A percentile compares a stretch with the other conserved stretches of the same genome.
Conservation (phyloP, 2,113 vertebrate genomes). For the Catharus minimus region DNA sequence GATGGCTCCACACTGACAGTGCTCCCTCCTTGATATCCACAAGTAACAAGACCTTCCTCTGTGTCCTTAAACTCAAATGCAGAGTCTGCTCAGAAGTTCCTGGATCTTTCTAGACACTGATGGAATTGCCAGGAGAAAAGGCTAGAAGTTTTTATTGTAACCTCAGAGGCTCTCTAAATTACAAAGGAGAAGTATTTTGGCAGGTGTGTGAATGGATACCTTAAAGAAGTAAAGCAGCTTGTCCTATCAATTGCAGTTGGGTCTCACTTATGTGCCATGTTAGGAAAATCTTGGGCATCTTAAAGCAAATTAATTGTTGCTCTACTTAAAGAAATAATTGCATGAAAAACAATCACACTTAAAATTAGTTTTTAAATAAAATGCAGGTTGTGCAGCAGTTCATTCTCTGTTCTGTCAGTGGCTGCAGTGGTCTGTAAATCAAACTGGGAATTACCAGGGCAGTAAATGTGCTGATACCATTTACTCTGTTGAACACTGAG, state of each 20-base stretch:
- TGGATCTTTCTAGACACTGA: not conserved
- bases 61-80: not conserved
- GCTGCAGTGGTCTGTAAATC: not conserved
- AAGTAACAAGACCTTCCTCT: not conserved
- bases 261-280: not conserved
- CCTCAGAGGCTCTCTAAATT: not conserved
- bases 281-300: not conserved
- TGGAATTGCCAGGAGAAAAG: not conserved
- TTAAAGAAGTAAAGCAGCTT: not conserved
- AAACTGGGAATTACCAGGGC: not conserved
- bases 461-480: not conserved
- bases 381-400: not conserved
- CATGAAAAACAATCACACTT: not conserved
- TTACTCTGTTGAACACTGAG: not conserved
- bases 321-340: not conserved
- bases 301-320: not conserved
- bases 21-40: not conserved
- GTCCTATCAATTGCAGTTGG: not conserved
- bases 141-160: not conserved
- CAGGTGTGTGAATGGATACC: not conserved
- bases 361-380: conserved; percentile 2
- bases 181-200: not conserved
- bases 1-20: not conserved
- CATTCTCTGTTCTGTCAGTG: not conserved
- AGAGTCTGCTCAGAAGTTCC: not conserved